Evolutionary conservation across 2,113 vertebrate species (phyloP).

Genomic region (Suncus etruscus): DNA sequence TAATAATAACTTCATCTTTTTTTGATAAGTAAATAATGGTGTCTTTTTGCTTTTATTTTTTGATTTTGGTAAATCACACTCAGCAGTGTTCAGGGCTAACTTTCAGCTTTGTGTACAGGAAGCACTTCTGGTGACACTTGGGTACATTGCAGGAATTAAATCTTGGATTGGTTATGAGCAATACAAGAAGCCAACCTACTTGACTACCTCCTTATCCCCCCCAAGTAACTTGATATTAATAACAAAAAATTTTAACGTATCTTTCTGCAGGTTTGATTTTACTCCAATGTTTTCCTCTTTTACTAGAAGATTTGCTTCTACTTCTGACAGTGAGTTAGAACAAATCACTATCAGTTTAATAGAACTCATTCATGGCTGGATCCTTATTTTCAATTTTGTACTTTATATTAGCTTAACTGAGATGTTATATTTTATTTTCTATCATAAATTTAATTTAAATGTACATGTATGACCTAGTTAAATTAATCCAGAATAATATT

Average conservation of each 20-base stretch:
- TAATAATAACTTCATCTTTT: neutral
- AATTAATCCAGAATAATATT: conserved; percentile 16
- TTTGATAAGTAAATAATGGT: neutral
- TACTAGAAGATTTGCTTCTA: conserved; percentile 16
- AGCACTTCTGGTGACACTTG: too few species aligned
- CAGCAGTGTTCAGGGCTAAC: too few species aligned
- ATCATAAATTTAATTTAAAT: conserved; percentile 24
- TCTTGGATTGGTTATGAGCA: too few species aligned
- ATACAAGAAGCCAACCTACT: too few species aligned
- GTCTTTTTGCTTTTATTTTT: too few species aligned
- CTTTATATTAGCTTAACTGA: neutral
- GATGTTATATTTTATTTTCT: neutral
- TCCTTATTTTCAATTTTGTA: conserved; percentile 19
- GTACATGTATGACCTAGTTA: neutral
- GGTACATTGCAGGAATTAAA: too few species aligned
- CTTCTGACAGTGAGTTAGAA: neutral
- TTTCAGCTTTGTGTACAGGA: too few species aligned
- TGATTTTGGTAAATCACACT: too few species aligned
- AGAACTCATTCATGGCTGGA: neutral
- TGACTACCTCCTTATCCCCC: too few species aligned
- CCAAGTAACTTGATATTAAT: neutral
- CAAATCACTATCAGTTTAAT: neutral
- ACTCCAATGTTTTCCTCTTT: neutral
- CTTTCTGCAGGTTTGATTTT: neutral
- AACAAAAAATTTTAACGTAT: neutral